Conservation (phyloP, 2,888 invertebrate genomes). For the Poecilus cupreus region DNA sequence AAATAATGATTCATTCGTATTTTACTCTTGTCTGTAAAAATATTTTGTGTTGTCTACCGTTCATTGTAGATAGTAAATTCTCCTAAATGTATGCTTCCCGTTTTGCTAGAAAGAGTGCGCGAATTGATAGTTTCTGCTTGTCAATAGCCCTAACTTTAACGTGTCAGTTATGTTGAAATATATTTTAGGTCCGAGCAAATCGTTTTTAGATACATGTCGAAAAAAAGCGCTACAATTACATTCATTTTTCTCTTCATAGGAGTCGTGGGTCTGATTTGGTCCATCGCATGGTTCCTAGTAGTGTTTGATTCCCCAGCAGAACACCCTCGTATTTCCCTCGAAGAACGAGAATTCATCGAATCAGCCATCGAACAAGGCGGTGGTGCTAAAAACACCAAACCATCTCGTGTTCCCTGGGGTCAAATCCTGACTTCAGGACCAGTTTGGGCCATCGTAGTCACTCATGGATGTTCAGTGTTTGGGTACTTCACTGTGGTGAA, state of each 20-base stretch:
- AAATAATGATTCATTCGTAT: neutral
- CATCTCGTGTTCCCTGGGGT: slow-evolving; percentile 83
- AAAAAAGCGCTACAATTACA: too few species aligned
- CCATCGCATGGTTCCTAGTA: slow-evolving; percentile 85
- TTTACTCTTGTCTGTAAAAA: neutral
- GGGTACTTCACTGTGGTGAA: slow-evolving; percentile 92
- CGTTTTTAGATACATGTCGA: too few species aligned
- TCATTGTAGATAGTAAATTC: too few species aligned
- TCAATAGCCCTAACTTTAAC: too few species aligned
- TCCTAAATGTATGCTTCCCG: too few species aligned
- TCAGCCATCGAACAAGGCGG: slow-evolving; percentile 77
- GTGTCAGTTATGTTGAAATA: too few species aligned
- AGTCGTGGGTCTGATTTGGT: slow-evolving; percentile 86
- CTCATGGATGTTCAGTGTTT: slow-evolving; percentile 89
- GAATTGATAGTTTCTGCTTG: too few species aligned
- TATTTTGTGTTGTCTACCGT: slow-evolving; percentile 67
- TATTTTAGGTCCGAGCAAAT: too few species aligned
- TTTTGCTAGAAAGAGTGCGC: too few species aligned
- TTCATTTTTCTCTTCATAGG: slow-evolving; percentile 66
- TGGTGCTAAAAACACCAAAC: slow-evolving; percentile 66
- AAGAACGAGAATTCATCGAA: slow-evolving; percentile 84
- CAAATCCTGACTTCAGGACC: slow-evolving; percentile 81
- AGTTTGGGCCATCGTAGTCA: slow-evolving; percentile 90
- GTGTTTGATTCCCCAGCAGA: slow-evolving; percentile 88
- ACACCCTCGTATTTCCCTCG: slow-evolving; percentile 86